These are phyloP conservation scores for Malthinus seriepunctatus DNA, from an alignment of 2,888 invertebrate species.

Conservation along the genomic window DNA sequence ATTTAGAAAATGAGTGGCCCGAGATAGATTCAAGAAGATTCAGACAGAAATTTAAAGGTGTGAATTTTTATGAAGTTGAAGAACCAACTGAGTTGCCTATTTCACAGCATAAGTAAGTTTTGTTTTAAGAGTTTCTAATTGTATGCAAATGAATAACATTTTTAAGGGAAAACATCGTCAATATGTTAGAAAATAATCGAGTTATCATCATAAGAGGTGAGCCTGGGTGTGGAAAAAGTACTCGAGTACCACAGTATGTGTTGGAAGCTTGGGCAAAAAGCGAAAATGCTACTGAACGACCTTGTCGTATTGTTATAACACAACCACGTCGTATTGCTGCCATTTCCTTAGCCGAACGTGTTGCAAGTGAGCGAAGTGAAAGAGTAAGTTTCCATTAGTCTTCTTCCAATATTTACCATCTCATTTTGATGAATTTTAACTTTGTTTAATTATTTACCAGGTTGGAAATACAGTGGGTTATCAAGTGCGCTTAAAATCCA, in stretches of 20 bases:
- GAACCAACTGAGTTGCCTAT: constrained; percentile 51
- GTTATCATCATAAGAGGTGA: constrained; percentile 68
- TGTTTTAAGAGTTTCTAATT: neutral
- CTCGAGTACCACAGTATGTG: constrained; percentile 68
- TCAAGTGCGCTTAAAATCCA: constrained; percentile 64
- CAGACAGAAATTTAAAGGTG: constrained; percentile 33
- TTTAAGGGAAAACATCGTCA: constrained; percentile 57
- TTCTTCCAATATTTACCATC: too few relatives aligned
- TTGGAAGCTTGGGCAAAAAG: constrained; percentile 57
- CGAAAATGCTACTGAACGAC: constrained; percentile 47
- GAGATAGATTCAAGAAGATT: neutral
- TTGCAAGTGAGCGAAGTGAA: constrained; percentile 67
- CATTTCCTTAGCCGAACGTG: constrained; percentile 66
- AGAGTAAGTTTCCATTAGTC: constrained; percentile 48
- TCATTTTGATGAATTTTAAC: neutral
- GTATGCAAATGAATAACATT: too few relatives aligned
- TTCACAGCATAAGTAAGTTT: constrained; percentile 49
- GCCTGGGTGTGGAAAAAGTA: constrained; percentile 77
- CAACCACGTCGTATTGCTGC: constrained; percentile 73
- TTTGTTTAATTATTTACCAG: constrained; percentile 43
- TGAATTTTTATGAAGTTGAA: constrained; percentile 39
- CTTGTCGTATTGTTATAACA: constrained; percentile 64
- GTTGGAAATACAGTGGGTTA: constrained; percentile 69
- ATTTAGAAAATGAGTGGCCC: constrained; percentile 21
- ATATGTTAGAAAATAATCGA: constrained; percentile 57